Evolutionary conservation across 2,797 vertebrate genomes (phyloP), one percentile per base, ranked within the genome.

Genomic region (Brachyrhaphis roseni): DNA sequence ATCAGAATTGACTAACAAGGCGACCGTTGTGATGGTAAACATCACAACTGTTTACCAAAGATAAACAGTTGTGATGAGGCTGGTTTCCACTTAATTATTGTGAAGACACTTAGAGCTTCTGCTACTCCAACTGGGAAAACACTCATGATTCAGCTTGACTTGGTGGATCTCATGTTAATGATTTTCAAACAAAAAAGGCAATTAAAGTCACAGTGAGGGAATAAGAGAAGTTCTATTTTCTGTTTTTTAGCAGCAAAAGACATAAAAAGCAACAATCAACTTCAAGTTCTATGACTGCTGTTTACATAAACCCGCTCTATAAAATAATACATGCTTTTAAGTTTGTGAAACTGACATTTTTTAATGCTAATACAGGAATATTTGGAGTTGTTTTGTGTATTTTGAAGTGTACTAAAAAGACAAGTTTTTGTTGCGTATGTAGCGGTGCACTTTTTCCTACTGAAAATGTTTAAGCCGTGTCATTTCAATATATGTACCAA

Each of bases 141-240:
- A 82, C 78, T 80, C 82, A 68, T 59, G 72, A 82, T 72, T 68
- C 49, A 39, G 72, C 2, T 51, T 75, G 77, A 28, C 83, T 83
- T 59, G n/a, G 43, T 73, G 71, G 77, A 80, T 76, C 20, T 62
- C 31, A 28, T 74, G 2, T 74, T 82, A 88, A 83, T 75, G 83
- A 74, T 77, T 84, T 82, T 64, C 55, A 82, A 91, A 89, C 81
- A 84, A 85, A 79, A 78, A 78, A 77, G 74, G 55, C 77, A 73
- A 86, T 85, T 86, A 85, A 75, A 86, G 74, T 82, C 79, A 74
- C 68, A 64, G 15, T 0, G 16, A 71, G 82, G 85, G 77, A 79
- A 89, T 49, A 74, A 36, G 31, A 23, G 26, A 36, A 74, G 78
- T 77, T 84, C 62, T 78, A 20, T 75, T 86, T 84, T 84, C 2